These are phyloP conservation scores for Drosophila watanabei DNA, from an alignment of 1,140 invertebrate species.

Conservation along the genomic window DNA sequence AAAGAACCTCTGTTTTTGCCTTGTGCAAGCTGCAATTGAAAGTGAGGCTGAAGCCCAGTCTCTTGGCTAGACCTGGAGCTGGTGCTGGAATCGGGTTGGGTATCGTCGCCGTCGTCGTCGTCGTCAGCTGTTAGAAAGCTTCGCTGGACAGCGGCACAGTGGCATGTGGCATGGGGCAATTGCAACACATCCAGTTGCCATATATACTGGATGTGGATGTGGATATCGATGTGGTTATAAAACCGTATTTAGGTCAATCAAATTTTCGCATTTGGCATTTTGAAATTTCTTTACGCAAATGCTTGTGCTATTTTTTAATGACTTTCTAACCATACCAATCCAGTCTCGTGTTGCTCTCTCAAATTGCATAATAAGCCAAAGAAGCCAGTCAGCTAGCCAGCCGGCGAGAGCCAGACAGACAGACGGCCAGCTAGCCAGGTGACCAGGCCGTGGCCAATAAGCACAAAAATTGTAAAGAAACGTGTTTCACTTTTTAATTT, in stretches of 20 bases:
- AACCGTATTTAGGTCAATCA: slow-evolving; percentile 78
- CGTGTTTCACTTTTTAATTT: slow-evolving; percentile 64
- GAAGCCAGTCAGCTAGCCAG: slow-evolving; percentile 54
- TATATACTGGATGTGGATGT: slow-evolving; percentile 59
- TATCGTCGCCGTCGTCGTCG: slow-evolving; percentile 44
- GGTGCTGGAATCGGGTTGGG: slow-evolving; percentile 35
- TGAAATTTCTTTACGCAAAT: slow-evolving; percentile 78
- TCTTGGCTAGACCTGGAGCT: slow-evolving; percentile 26
- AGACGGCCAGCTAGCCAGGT: slow-evolving; percentile 47
- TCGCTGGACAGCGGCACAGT: slow-evolving; percentile 37
- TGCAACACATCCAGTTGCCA: slow-evolving; percentile 70
- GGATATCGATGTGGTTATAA: slow-evolving; percentile 69
- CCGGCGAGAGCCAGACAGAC: too few species aligned
- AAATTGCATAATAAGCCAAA: slow-evolving; percentile 75
- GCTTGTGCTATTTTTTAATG: slow-evolving; percentile 76
- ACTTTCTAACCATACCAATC: slow-evolving; percentile 65
- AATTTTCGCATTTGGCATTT: slow-evolving; percentile 77
- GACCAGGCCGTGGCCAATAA: slow-evolving; percentile 70
- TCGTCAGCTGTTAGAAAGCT: slow-evolving; percentile 79
- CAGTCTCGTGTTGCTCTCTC: slow-evolving; percentile 35
- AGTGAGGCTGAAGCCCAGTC: slow-evolving; percentile 55
- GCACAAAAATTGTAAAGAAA: slow-evolving; percentile 72
- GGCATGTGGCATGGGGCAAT: slow-evolving; percentile 59
- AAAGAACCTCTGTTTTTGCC: not conserved
- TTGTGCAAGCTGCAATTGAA: slow-evolving; percentile 58